Percentiles rank a stretch among this genome's conserved stretches.
Conservation (phyloP, 1,140 invertebrate genomes). For the Scaptomyza graminum region DNA sequence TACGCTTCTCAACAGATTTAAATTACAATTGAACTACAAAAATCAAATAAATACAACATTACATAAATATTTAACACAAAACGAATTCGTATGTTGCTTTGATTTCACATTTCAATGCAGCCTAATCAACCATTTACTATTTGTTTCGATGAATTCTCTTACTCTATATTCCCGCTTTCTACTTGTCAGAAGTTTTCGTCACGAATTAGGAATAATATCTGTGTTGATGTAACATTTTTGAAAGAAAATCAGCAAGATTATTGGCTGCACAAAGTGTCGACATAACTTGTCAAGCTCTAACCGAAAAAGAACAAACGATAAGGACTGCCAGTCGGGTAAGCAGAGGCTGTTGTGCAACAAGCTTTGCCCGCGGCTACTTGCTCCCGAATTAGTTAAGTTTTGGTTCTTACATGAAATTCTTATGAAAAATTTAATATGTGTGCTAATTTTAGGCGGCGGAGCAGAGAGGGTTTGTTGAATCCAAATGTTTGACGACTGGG, state of each 20-base stretch:
- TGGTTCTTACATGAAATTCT: constrained; percentile 56
- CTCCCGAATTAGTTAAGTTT: constrained; percentile 42
- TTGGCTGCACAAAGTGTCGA: not conserved
- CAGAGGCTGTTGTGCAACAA: not conserved
- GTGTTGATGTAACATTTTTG: no score
- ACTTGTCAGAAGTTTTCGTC: no score
- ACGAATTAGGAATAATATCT: no score
- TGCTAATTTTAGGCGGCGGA: constrained; percentile 2
- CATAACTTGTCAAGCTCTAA: constrained; percentile 4
- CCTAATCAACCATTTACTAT: no score
- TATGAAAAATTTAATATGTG: constrained; percentile 46
- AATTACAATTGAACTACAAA: not conserved
- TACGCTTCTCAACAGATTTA: not conserved
- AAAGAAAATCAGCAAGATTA: no score
- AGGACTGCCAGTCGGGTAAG: not conserved
- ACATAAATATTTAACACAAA: not conserved
- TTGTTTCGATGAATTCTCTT: no score
- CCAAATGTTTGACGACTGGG: no score
- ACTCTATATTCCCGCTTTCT: no score
- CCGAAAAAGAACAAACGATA: constrained; percentile 4
- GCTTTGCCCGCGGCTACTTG: constrained; percentile 32
- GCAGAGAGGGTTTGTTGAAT: no score
- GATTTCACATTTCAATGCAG: no score
- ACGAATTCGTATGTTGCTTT: no score
- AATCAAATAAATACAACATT: not conserved